Evolutionary conservation across 2,888 invertebrate species (phyloP).

Genomic region (Apamea sordens): DNA sequence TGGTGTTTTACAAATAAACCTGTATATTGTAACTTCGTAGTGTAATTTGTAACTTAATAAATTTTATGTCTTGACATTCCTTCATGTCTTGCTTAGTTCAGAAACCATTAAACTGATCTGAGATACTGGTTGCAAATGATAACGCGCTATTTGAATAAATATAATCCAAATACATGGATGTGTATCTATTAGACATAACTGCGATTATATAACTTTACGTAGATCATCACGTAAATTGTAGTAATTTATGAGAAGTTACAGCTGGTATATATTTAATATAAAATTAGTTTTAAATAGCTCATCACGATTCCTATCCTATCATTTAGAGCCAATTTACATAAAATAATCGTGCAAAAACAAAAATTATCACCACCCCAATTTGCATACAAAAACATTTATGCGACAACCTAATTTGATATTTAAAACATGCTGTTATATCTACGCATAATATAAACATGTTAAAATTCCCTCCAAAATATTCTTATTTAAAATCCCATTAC

Average conservation of each 20-base stretch:
- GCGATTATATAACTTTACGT: neutral
- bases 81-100: neutral
- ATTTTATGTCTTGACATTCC: neutral
- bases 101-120: neutral
- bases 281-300: neutral
- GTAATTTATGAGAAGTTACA: neutral
- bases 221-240: neutral
- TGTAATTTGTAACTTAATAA: neutral
- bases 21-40: too few relatives aligned
- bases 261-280: neutral
- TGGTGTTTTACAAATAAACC: too few relatives aligned
- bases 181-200: neutral
- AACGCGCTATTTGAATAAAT: neutral
- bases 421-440: conserved; percentile 25
- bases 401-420: conserved; percentile 37
- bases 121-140: neutral
- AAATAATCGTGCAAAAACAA: conserved; percentile 14
- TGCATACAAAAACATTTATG: conserved; percentile 37
- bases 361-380: conserved; percentile 27
- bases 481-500: conserved; percentile 46
- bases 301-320: neutral
- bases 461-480: conserved; percentile 41
- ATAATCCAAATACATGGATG: too few relatives aligned
- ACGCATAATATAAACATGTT: conserved; percentile 42
- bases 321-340: conserved; percentile 33